A percentile compares a stretch with the other conserved stretches of the same genome.
Conservation (phyloP, 2,888 invertebrate species). For the Alentia gelatinosa region DNA sequence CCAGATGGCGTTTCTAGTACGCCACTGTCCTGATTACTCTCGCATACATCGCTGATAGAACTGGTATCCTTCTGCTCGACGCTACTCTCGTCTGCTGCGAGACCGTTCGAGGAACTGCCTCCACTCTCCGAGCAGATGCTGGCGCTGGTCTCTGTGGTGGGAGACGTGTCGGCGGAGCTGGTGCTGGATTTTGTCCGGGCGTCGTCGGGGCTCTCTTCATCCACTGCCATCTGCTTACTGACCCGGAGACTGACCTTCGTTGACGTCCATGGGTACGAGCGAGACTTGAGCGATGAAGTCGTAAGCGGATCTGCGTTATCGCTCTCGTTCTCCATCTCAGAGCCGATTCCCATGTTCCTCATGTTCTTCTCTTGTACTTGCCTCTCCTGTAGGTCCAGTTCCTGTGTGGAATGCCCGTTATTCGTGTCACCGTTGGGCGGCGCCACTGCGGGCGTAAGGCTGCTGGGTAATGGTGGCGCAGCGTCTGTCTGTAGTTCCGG, state of each 20-base stretch:
- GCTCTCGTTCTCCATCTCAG: background rate
- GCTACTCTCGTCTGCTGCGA: too few relatives aligned
- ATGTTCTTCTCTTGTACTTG: background rate
- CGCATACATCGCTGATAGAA: too few relatives aligned
- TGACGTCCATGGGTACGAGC: constrained; percentile 4
- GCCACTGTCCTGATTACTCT: too few relatives aligned
- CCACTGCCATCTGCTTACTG: background rate
- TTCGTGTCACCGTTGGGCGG: background rate
- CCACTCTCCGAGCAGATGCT: background rate
- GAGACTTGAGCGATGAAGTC: background rate
- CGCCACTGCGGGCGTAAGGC: background rate
- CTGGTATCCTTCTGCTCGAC: too few relatives aligned
- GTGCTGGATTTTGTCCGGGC: background rate
- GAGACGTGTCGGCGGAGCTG: background rate
- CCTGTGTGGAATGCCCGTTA: background rate
- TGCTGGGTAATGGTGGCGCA: background rate
- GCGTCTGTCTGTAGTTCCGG: background rate
- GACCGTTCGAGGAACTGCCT: background rate
- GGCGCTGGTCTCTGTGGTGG: background rate
- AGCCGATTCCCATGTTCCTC: background rate
- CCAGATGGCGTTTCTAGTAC: too few relatives aligned
- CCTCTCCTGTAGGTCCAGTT: background rate
- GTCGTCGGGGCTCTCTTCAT: background rate
- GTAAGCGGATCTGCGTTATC: background rate
- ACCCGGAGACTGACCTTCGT: background rate